These are phyloP conservation scores for Chelon auratus DNA, from an alignment of 2,797 vertebrate genomes.

Conservation along the genomic window DNA sequence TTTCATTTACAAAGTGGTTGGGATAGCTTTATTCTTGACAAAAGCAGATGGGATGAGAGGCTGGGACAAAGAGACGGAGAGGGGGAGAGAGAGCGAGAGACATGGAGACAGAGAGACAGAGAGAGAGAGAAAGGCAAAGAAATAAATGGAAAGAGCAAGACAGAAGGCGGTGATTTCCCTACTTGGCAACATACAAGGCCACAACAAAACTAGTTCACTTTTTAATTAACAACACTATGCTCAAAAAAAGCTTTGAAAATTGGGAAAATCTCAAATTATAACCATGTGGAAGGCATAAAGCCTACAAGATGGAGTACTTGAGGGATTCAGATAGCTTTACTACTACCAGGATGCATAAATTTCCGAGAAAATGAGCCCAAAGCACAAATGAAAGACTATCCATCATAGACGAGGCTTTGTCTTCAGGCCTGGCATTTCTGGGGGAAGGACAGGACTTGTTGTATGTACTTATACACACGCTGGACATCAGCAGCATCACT, in stretches of 20 bases:
- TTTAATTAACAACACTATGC: slow-evolving; percentile 83
- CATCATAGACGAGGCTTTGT: slow-evolving; percentile 64
- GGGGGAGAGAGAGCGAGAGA: slow-evolving; percentile 3
- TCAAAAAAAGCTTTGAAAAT: slow-evolving; percentile 80
- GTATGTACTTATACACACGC: slow-evolving; percentile 25
- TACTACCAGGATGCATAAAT: slow-evolving; percentile 72
- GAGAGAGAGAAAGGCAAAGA: slow-evolving; percentile 22
- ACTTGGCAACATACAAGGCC: slow-evolving; percentile 77
- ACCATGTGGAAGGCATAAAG: slow-evolving; percentile 80
- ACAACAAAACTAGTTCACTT: slow-evolving; percentile 82
- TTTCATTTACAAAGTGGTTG: slow-evolving; percentile 79
- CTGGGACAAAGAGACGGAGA: slow-evolving; percentile 11
- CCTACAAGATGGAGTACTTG: slow-evolving; percentile 70
- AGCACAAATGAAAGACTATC: slow-evolving; percentile 66
- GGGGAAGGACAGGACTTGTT: slow-evolving; percentile 34
- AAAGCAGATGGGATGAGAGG: slow-evolving; percentile 58
- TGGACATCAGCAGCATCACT: slow-evolving; percentile 7
- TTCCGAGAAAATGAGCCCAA: slow-evolving; percentile 72
- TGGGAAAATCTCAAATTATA: slow-evolving; percentile 81
- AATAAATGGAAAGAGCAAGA: slow-evolving; percentile 55
- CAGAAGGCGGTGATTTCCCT: slow-evolving; percentile 68
- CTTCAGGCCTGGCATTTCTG: slow-evolving; percentile 52
- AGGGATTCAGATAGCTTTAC: slow-evolving; percentile 71
- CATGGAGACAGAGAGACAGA: slow-evolving; percentile 12
- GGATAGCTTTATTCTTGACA: slow-evolving; percentile 65